Evolutionary conservation across 2,888 invertebrate species (phyloP).

Genomic region (Pantelozetes paolii): DNA sequence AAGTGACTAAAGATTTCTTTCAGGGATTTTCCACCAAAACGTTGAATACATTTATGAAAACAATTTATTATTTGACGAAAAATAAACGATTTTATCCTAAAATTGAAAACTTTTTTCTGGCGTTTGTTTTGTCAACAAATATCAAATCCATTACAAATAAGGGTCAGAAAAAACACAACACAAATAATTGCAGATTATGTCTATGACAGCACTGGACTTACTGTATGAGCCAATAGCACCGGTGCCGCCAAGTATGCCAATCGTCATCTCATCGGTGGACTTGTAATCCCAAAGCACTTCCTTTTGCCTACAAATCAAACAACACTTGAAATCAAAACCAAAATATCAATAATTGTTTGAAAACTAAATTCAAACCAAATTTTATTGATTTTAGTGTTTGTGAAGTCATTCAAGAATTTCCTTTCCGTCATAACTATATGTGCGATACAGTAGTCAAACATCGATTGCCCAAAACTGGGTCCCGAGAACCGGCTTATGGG

Average conservation of each 20-base stretch:
- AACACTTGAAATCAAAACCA: too few species aligned
- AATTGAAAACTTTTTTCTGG: too few species aligned
- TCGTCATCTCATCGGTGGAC: slow-evolving; percentile 22
- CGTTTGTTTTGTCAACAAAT: too few species aligned
- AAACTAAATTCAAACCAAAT: slow-evolving; percentile 42
- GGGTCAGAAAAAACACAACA: too few species aligned
- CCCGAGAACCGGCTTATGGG: slow-evolving; percentile 55
- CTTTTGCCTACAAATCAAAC: background rate
- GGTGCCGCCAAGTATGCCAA: background rate
- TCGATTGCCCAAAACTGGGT: slow-evolving; percentile 55
- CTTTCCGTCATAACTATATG: slow-evolving; percentile 57
- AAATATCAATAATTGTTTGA: too few species aligned
- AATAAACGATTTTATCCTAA: too few species aligned
- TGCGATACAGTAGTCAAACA: slow-evolving; percentile 57
- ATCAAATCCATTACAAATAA: too few species aligned
- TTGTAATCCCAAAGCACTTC: slow-evolving; percentile 18
- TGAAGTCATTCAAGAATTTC: slow-evolving; percentile 52
- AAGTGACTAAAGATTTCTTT: too few species aligned
- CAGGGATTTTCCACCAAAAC: too few species aligned
- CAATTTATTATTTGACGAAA: too few species aligned
- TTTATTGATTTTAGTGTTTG: slow-evolving; percentile 51
- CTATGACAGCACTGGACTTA: background rate
- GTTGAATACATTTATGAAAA: too few species aligned
- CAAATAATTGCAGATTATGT: too few species aligned
- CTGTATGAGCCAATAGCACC: slow-evolving; percentile 38